A percentile compares a stretch with the other conserved stretches of the same genome.
Evolutionary conservation across 2,113 vertebrate species (phyloP).

Genomic region (Eonycteris spelaea): DNA sequence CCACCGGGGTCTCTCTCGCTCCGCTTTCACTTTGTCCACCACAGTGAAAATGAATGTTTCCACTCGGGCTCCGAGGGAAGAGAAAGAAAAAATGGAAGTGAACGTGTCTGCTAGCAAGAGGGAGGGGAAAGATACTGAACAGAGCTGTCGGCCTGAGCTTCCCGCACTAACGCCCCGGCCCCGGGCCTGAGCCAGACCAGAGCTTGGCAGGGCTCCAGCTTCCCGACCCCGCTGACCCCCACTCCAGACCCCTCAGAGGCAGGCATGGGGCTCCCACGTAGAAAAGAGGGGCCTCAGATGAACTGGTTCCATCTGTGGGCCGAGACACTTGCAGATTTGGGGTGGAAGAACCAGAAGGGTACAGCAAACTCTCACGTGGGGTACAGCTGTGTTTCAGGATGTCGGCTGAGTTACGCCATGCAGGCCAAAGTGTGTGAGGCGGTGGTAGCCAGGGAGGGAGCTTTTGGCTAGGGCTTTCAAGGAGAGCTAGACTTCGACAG

Average conservation of each 20-base stretch:
- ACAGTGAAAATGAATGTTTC: slow-evolving; percentile 45
- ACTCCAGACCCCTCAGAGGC: background rate
- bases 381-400: background rate
- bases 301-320: background rate
- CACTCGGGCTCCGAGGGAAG: slow-evolving; percentile 21
- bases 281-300: background rate
- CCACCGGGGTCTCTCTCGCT: slow-evolving; percentile 30
- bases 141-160: background rate
- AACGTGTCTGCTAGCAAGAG: background rate
- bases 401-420: rapidly evolving
- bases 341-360: background rate
- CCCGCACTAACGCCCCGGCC: background rate
- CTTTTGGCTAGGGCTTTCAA: background rate
- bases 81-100: slow-evolving; percentile 40
- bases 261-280: background rate
- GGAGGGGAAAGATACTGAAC: background rate
- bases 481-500: background rate
- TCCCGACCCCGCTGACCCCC: background rate
- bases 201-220: background rate
- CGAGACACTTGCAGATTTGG: background rate
- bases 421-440: background rate
- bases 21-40: slow-evolving; percentile 43
- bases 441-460: background rate
- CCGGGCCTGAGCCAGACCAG: background rate
- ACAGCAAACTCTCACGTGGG: background rate